Evolutionary conservation across 2,113 vertebrate species (phyloP).

Genomic region (Paedocypris sp.): DNA sequence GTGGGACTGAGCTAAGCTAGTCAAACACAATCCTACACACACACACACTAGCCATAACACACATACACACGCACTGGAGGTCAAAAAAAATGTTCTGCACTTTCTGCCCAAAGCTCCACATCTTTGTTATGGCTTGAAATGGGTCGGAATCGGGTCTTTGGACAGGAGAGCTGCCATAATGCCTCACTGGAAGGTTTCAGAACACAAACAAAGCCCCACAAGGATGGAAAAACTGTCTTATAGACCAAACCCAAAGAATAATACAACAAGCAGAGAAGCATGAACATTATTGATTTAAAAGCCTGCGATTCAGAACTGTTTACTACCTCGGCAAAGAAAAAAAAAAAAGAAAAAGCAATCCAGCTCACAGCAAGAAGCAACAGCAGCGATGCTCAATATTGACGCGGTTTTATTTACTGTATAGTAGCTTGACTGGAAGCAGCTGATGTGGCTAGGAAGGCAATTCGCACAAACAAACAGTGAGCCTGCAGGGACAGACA

Average conservation of each 20-base stretch:
- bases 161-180: not conserved
- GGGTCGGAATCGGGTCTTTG: not conserved
- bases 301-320: conserved; percentile 7
- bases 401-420: conserved; percentile 32
- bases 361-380: conserved; percentile 25
- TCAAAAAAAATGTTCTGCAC: not conserved
- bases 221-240: not conserved
- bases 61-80: not conserved
- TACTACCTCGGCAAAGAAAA: conserved; percentile 9
- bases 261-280: not conserved
- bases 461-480: conserved; percentile 31
- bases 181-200: not conserved
- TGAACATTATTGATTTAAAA: conserved; percentile 20
- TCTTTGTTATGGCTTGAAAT: conserved; percentile 12
- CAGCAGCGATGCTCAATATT: conserved; percentile 21
- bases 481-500: conserved; percentile 11
- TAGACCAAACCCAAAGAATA: conserved; percentile 19
- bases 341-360: conserved; percentile 16
- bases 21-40: conserved; percentile 19
- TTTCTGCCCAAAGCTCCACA: conserved; percentile 2
- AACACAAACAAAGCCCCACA: not conserved
- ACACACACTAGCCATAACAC: conserved; percentile 19
- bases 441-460: conserved; percentile 21
- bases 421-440: conserved; percentile 27
- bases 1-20: conserved; percentile 19